Evolutionary conservation across 2,797 vertebrate species (phyloP).

Genomic region (Distichodus sexfasciatus): DNA sequence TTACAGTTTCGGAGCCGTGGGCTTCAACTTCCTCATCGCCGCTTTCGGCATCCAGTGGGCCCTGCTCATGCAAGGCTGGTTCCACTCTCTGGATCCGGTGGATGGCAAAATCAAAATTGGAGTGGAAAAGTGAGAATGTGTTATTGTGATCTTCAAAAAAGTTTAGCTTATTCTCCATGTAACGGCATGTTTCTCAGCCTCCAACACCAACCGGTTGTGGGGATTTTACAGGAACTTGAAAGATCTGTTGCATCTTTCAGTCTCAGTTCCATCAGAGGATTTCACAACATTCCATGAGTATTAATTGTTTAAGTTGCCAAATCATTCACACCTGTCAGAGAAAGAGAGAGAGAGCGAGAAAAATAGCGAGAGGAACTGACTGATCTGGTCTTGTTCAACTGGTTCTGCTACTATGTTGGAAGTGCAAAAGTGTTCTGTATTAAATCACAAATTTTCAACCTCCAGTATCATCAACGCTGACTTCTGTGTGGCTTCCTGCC

Average conservation of each 20-base stretch:
- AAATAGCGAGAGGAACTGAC: no score
- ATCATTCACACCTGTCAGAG: not conserved
- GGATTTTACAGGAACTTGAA: not conserved
- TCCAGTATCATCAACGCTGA: conserved; percentile 93
- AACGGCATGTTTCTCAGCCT: not conserved
- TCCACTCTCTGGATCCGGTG: conserved; percentile 70
- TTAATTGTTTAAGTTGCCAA: not conserved
- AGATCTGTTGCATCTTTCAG: not conserved
- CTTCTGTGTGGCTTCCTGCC: conserved; percentile 88
- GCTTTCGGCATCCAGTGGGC: conserved; percentile 97
- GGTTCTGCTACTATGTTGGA: not conserved
- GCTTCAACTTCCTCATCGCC: conserved; percentile 93
- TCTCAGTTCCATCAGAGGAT: not conserved
- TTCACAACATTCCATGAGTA: not conserved
- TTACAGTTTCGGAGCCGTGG: conserved; percentile 88
- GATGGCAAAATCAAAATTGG: conserved; percentile 80
- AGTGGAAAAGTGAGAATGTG: conserved; percentile 78
- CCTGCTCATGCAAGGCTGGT: conserved; percentile 95
- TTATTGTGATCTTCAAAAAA: not conserved
- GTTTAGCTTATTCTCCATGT: no score
- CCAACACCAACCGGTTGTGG: not conserved
- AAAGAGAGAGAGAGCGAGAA: no score
- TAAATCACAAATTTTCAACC: not conserved
- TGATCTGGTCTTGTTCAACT: not conserved
- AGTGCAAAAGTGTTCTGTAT: not conserved